Evolutionary conservation across 2,888 invertebrate genomes (phyloP), one percentile per base, ranked within the genome.

Genomic region (Thera obeliscata): DNA sequence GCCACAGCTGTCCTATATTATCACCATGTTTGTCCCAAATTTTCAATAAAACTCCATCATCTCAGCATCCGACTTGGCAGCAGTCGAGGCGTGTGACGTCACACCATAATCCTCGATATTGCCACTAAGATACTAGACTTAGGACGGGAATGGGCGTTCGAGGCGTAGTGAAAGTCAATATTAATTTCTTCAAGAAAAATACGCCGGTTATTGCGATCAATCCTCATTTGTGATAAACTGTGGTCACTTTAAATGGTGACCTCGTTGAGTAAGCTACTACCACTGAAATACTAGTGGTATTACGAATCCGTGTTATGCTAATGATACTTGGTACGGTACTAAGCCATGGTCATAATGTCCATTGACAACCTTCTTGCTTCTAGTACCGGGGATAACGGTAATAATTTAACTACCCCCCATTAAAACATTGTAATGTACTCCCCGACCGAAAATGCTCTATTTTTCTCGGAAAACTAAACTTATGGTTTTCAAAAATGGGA

Each of bases 401-500:
- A 61, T 64, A 59, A 64, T 52, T 69, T 60, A 62, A 56, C 66
- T 56, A 52, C 46, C 52, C 52, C 46, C 61, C 67, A 65, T 72
- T 61, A 67, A 69, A 71, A 67, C 69, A 58, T 43, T 62, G 57
- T 66, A 67, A 66, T 69, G 61, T 68, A 38, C 41, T 9, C 52
- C 35, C 36, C 46, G 11, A 64, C 65, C 56, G 58, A 66, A 56
- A 43, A 50, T 57, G 6, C 35, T 67, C 56, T 66, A 69, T 67
- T 67, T 69, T 67, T 71, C 65, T 56, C 50, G 46, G 56, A 56
- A 43, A 2, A 22, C 41, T 11, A 56, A 49, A 5, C 11, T 56
- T 8, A 46, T 9, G 43, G 2, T 56, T 38, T 38, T 38, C 1
- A 38, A 6, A 55, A 56, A 56, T 6, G 6, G 55, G n/a, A 35